phyloP scores from a whole-genome alignment of 2,113 vertebrate species.

The Phalacrocorax aristotelis region DNA sequence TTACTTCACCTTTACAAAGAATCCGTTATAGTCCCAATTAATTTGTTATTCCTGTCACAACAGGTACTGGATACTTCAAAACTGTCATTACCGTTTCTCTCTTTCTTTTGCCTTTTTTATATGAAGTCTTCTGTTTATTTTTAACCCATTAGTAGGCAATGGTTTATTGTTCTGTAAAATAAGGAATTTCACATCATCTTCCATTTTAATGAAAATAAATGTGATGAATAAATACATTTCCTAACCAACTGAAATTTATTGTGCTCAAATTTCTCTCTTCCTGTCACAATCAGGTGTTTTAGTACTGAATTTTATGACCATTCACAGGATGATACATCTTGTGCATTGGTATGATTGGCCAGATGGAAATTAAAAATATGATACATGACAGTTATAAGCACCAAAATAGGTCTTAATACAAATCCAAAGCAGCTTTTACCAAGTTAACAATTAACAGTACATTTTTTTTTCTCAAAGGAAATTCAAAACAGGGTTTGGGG shows the following conservation, averaged over 20 bases:
- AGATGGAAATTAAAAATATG: constrained; percentile 39
- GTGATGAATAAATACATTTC: neutral
- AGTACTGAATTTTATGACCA: constrained; percentile 22
- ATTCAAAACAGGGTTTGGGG: neutral
- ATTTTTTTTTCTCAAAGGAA: neutral
- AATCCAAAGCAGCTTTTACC: neutral
- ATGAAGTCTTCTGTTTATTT: constrained; percentile 85
- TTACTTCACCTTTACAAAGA: constrained; percentile 99
- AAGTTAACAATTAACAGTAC: neutral
- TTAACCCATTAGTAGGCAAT: constrained; percentile 78
- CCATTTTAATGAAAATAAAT: constrained; percentile 21
- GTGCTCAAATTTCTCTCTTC: neutral
- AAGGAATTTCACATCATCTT: neutral
- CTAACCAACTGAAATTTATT: neutral
- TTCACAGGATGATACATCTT: neutral
- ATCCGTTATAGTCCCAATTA: constrained; percentile 99
- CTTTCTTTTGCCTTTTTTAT: constrained; percentile 72
- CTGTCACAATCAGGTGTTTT: neutral
- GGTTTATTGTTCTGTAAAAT: neutral
- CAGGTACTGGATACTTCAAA: constrained; percentile 95
- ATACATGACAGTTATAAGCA: neutral
- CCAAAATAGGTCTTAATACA: neutral
- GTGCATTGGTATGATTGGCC: neutral
- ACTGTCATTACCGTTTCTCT: constrained; percentile 90
- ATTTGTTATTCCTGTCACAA: constrained; percentile 99